Evolutionary conservation across 2,888 invertebrate species (phyloP), one percentile per base, ranked within the genome.

Genomic region (Andrena trimmerana): DNA sequence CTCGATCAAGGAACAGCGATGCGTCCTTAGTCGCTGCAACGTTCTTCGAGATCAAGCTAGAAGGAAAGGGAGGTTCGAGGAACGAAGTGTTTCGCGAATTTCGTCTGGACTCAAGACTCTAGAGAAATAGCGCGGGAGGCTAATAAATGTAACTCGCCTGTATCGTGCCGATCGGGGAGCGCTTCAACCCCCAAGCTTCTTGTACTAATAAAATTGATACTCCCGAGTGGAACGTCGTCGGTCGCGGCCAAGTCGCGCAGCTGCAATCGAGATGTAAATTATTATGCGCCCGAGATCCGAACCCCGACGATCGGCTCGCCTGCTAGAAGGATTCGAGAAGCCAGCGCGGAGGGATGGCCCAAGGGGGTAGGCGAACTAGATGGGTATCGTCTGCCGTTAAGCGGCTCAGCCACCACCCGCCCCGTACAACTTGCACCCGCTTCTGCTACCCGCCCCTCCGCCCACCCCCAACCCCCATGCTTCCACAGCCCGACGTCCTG

Each of bases 301-400:
- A 80, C 71, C 68, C 42, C 73, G 71, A 71, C 73, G 75, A 80
- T 62, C 80, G 63, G 75, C 62, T 73, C 62, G 70, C 50, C 52
- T 54, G 75, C 66, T 74, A 82, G 87, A 60, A 77, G 77, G 74
- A 65, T 75, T 68, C 59, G 77, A 50, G 73, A 70, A 72, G 83
- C 54, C 74, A 50, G 33, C 27, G 42, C 60, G 67, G 31, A 7
- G 77, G 75, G 66, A 50, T 69, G 50, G 83, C 78, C 83, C 83
- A 66, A 75, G 86, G 73, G 83, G 86, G 81, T 79, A 83, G 81
- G 77, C 85, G 78, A 83, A 81, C 81, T 78, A 85, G 87, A 88
- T 74, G 85, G 80, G 88, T 89, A 90, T 90, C 88, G 88, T 86
- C 85, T 89, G 82, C 86, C 83, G 83, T 82, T 90, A 91, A 91